These are phyloP conservation scores for Paratrypauchen microcephalus DNA, from an alignment of 2,797 vertebrate genomes.

Conservation along the genomic window DNA sequence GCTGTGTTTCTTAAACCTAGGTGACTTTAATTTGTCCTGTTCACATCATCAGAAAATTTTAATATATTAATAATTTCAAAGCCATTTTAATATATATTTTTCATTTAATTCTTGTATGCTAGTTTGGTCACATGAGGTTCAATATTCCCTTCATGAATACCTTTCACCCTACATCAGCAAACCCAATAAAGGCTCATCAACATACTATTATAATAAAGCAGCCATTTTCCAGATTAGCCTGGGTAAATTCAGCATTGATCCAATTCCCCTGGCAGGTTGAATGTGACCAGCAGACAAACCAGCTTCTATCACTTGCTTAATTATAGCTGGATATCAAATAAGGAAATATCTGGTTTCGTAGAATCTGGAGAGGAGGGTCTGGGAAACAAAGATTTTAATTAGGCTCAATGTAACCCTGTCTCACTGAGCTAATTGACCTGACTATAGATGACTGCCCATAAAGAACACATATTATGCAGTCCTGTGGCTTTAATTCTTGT, in stretches of 20 bases:
- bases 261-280: slow-evolving; percentile 32
- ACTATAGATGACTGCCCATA: not conserved
- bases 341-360: slow-evolving; percentile 55
- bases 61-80: too few species aligned
- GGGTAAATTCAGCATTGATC: slow-evolving; percentile 21
- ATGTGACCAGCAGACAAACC: slow-evolving; percentile 45
- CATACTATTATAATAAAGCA: slow-evolving; percentile 1
- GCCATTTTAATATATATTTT: too few species aligned
- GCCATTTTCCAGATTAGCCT: slow-evolving; percentile 14
- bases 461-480: too few species aligned
- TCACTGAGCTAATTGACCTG: not conserved
- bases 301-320: slow-evolving; percentile 46
- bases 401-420: not conserved
- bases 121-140: not conserved
- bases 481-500: too few species aligned
- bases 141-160: not conserved
- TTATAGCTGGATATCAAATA: slow-evolving; percentile 43
- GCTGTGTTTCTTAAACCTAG: too few species aligned
- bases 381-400: not conserved
- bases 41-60: too few species aligned
- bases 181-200: slow-evolving; percentile 1
- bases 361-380: not conserved
- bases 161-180: not conserved
- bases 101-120: too few species aligned
- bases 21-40: too few species aligned